Percentiles rank a stretch among this genome's conserved stretches.
Conservation (phyloP, 1,140 invertebrate species). For the Drosophila lacertosa region DNA sequence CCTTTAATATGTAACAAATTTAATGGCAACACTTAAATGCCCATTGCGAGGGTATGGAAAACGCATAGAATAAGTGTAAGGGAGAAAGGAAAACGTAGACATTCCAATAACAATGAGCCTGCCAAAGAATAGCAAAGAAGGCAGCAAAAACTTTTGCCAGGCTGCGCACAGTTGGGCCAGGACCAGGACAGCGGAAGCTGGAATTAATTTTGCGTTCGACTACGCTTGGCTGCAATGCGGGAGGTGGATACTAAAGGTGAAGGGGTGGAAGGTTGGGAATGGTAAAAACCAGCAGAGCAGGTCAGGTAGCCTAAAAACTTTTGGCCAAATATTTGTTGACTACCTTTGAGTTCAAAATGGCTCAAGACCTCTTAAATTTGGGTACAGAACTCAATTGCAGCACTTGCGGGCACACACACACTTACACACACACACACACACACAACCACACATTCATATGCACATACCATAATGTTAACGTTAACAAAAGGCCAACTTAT, state of each 20-base stretch:
- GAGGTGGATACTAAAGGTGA: not conserved
- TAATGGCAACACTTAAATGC: not conserved
- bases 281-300: not conserved
- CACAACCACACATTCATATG: not conserved
- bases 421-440: not conserved
- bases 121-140: slow-evolving; percentile 36
- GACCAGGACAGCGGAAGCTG: slow-evolving; percentile 34
- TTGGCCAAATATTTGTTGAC: slow-evolving; percentile 44
- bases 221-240: slow-evolving; percentile 22
- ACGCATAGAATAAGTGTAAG: slow-evolving; percentile 1
- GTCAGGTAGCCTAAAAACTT: slow-evolving; percentile 18
- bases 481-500: slow-evolving; percentile 30
- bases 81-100: slow-evolving; percentile 44
- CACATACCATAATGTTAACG: not conserved
- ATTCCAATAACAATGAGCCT: slow-evolving; percentile 71
- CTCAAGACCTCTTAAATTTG: slow-evolving; percentile 22
- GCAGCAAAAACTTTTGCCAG: slow-evolving; percentile 36
- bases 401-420: slow-evolving; percentile 11
- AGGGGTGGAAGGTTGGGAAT: not conserved
- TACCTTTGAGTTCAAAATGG: slow-evolving; percentile 29
- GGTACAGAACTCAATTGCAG: slow-evolving; percentile 34
- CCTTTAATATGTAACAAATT: not conserved
- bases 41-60: not conserved
- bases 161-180: slow-evolving; percentile 14
- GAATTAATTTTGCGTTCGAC: slow-evolving; percentile 48